Percentiles rank a stretch among this genome's conserved stretches.
Conservation (phyloP, 2,797 vertebrate genomes). For the Sebastes umbrosus region DNA sequence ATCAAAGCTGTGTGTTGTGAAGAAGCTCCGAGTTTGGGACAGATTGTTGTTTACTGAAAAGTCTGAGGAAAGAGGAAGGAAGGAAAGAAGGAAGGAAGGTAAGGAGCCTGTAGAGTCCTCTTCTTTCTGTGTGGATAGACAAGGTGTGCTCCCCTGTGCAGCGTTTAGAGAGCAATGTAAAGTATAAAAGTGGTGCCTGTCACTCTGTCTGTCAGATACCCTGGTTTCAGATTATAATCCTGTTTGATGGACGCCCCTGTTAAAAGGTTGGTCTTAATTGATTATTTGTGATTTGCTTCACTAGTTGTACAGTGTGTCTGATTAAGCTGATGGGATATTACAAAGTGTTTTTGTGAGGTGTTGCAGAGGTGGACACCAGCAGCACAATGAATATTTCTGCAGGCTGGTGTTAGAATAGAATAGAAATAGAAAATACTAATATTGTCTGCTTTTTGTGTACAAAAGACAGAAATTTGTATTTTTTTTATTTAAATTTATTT, state of each 20-base stretch:
- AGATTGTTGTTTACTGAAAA: not conserved
- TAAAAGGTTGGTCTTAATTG: constrained; percentile 27
- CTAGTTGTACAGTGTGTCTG: not conserved
- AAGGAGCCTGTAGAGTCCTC: constrained; percentile 4
- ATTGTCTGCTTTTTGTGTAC: too few species aligned
- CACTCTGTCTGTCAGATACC: not conserved
- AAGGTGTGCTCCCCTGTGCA: constrained; percentile 23
- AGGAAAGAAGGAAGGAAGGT: constrained; percentile 42
- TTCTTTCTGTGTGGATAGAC: not conserved
- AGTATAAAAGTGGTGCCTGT: not conserved
- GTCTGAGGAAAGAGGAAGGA: not conserved
- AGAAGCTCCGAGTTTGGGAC: not conserved
- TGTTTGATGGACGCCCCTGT: constrained; percentile 32
- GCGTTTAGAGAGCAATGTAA: not conserved
- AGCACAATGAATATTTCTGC: not conserved
- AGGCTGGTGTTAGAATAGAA: not conserved
- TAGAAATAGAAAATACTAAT: too few species aligned
- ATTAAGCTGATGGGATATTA: constrained; percentile 21
- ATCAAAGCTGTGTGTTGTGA: not conserved
- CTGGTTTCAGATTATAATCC: constrained; percentile 35
- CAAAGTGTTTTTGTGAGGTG: not conserved
- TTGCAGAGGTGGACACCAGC: not conserved
- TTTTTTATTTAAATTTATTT: too few species aligned
- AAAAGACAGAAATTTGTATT: too few species aligned
- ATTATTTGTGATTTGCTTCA: constrained; percentile 7